Base-by-base conservation (phyloP, 35 echinoderm and acorn worm species). In the Eucidaris tribuloides region DNA sequence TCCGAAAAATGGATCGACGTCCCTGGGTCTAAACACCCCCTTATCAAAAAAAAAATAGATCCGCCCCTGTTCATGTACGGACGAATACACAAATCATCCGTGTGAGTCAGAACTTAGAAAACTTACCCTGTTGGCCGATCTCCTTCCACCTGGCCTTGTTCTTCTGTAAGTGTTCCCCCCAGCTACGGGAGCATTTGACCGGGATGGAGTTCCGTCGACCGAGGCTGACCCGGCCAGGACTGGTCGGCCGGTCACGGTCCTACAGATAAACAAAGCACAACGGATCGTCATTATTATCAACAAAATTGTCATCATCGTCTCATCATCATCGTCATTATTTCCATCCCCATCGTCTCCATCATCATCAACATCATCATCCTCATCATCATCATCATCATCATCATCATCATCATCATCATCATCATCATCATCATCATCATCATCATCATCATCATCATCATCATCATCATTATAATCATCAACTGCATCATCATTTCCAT, bases 61-160 rank as follows among this genome's bases (percentile, higher is more conserved):
- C n/a, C 49, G 9, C n/a, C 9, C 49, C 49, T 13, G n/a, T 13
- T 54, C 9, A 13, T 54, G 49, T 13, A 9, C 49, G n/a, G n/a
- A 54, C n/a, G 9, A 54, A 13, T 9, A 54, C 9, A 13, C n/a
- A 9, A 54, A 54, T 54, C n/a, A n/a, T 54, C 49, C 9, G 9
- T 13, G 49, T 13, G 49, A 9, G 9, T 54, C n/a, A 54, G n/a
- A 13, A 62, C 32, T 62, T 62, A 30, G 22, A 20, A 22, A 38
- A 39, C 20, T 39, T 23, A 54, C 89, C 92, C 85, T 82, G 92
- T 85, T 37, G 92, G 63, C 28, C 86, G 11, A 90, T 58, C 38
- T 89, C 87, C 40, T 84, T 89, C 92, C 92, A 94, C 52, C 85
- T 89, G 32, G 39, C 64, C 57, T 94, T 89, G 58, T 94, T 94